Percentiles rank a stretch among this genome's conserved stretches.
phyloP scores from a whole-genome alignment of 1,140 invertebrate species.

The Pollicipes pollicipes region DNA sequence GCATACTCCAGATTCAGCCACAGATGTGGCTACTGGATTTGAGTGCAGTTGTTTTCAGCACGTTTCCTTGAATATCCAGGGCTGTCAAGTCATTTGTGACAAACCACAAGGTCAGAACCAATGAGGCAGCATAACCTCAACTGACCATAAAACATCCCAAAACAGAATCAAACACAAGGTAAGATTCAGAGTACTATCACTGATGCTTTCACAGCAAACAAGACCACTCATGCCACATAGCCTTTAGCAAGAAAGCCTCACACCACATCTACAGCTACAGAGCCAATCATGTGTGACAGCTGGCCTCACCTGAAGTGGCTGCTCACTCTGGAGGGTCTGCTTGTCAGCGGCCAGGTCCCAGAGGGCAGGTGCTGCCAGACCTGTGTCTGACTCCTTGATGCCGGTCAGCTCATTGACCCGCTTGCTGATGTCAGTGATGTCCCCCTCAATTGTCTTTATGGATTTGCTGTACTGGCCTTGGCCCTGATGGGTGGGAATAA shows the following conservation, averaged over 20 bases:
- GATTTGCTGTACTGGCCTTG: constrained; percentile 60
- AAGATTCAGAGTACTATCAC: constrained; percentile 8
- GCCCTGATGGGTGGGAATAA: constrained; percentile 11
- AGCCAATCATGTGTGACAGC: no score
- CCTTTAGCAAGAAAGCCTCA: no score
- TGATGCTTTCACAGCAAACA: constrained; percentile 6
- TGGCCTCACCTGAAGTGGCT: constrained; percentile 57
- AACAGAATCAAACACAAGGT: constrained; percentile 5
- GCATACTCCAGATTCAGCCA: no score
- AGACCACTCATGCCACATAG: no score
- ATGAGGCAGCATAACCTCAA: no score
- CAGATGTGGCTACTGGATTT: no score
- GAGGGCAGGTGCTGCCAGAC: constrained; percentile 86
- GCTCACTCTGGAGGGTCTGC: constrained; percentile 94
- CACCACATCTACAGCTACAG: no score
- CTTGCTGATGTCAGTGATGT: constrained; percentile 84
- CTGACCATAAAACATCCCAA: no score
- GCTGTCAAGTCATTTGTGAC: no score
- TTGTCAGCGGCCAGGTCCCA: constrained; percentile 99
- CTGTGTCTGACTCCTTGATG: constrained; percentile 82
- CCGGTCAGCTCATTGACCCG: constrained; percentile 94
- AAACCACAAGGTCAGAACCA: no score
- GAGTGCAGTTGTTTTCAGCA: no score
- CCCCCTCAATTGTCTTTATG: constrained; percentile 81
- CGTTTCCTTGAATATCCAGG: no score